These are phyloP conservation scores for Elmis aenea DNA, from an alignment of 2,888 invertebrate genomes.

Conservation along the genomic window DNA sequence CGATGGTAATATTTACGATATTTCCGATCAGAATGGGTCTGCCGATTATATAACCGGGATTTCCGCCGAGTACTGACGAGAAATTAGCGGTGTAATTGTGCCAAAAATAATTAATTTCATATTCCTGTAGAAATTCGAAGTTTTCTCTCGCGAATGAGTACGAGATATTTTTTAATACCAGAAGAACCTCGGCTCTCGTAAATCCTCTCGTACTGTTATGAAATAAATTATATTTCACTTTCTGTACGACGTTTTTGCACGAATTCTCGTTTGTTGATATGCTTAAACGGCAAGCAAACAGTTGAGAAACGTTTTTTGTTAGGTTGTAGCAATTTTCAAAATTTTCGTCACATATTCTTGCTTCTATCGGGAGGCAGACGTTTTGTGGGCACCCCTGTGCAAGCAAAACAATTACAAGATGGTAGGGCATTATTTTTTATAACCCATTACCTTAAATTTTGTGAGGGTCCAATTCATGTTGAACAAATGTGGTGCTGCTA, in stretches of 20 bases:
- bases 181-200: constrained; percentile 36
- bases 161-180: constrained; percentile 30
- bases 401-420: constrained; percentile 13
- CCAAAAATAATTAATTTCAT: constrained; percentile 39
- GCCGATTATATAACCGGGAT: constrained; percentile 67
- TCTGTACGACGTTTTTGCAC: constrained; percentile 39
- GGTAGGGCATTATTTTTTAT: constrained; percentile 3
- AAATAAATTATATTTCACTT: constrained; percentile 38
- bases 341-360: constrained; percentile 34
- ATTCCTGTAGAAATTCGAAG: constrained; percentile 31
- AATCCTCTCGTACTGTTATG: constrained; percentile 49
- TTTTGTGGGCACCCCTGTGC: constrained; percentile 40
- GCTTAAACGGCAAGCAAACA: constrained; percentile 25
- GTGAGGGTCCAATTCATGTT: constrained; percentile 31
- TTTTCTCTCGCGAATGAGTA: constrained; percentile 12
- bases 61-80: constrained; percentile 57
- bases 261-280: constrained; percentile 21
- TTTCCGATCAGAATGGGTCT: constrained; percentile 56
- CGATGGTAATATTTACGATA: constrained; percentile 39
- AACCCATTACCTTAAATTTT: constrained; percentile 30
- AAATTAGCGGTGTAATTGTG: constrained; percentile 33
- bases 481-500: constrained; percentile 32
- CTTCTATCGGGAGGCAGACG: constrained; percentile 35
- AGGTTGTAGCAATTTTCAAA: constrained; percentile 32
- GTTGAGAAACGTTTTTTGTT: constrained; percentile 20